Percentiles rank a stretch among this genome's conserved stretches.
Conservation (phyloP, 2,113 vertebrate genomes). For the Pedionomus torquatus region DNA sequence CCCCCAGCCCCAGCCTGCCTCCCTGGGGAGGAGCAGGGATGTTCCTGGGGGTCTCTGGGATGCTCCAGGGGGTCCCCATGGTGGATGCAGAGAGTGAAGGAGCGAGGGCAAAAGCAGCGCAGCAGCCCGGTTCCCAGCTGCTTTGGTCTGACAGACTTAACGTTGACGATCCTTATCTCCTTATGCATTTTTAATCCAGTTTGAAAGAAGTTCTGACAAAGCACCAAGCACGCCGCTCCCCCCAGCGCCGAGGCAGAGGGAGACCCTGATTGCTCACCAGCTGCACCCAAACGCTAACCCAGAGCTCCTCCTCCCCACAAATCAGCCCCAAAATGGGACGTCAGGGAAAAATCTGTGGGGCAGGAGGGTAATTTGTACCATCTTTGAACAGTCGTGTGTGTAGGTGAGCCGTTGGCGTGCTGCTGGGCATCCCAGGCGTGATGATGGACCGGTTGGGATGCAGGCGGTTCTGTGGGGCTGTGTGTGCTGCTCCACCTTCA, state of each 20-base stretch:
- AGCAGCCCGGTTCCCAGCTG: not conserved
- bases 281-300: not conserved
- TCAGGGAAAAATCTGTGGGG: not conserved
- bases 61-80: not conserved
- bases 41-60: not conserved
- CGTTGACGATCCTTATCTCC: not conserved
- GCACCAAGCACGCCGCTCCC: accelerated
- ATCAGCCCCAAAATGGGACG: not conserved
- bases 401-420: not conserved
- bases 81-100: not conserved
- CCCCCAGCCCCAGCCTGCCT: not conserved
- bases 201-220: not conserved
- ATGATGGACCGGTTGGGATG: accelerated
- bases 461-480: not conserved
- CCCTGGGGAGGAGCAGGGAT: accelerated
- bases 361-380: not conserved
- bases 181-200: not conserved
- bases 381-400: not conserved
- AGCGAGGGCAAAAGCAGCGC: accelerated
- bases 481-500: not conserved
- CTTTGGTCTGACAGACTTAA: not conserved
- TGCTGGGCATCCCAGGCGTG: not conserved
- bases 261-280: not conserved
- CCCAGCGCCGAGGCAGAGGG: accelerated
- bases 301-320: not conserved